Conservation (phyloP, 2,113 vertebrate genomes). For the Ochotona princeps region DNA sequence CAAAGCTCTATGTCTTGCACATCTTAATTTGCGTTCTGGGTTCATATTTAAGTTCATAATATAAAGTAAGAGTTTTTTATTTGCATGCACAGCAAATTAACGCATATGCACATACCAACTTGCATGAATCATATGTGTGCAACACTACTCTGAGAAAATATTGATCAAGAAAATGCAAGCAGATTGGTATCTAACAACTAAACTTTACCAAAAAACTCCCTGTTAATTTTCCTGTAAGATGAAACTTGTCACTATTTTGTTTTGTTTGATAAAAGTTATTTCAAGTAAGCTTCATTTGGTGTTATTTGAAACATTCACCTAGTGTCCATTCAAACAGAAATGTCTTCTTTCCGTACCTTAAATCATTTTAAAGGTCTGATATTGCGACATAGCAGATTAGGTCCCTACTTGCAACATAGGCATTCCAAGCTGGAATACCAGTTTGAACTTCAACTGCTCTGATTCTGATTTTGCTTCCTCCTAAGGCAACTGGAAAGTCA, state of each 20-base stretch:
- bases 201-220: slow-evolving; percentile 15
- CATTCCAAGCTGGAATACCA: no score
- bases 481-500: no score
- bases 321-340: slow-evolving; percentile 18
- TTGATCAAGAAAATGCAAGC: not conserved
- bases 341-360: not conserved
- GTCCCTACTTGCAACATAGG: no score
- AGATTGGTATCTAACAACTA: not conserved
- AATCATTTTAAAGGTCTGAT: not conserved
- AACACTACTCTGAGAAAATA: not conserved
- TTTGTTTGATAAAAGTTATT: slow-evolving; percentile 34
- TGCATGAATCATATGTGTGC: not conserved
- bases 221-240: not conserved
- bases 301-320: not conserved
- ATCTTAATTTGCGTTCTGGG: not conserved
- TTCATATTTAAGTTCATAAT: not conserved
- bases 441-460: no score
- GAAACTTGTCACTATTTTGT: slow-evolving; percentile 11
- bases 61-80: not conserved
- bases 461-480: no score
- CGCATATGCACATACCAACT: not conserved
- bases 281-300: not conserved
- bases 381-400: no score
- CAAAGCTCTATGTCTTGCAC: not conserved
- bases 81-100: no score